These are phyloP conservation scores for Sphenodon punctatus DNA, from an alignment of 2,797 vertebrate genomes.

Conservation along the genomic window DNA sequence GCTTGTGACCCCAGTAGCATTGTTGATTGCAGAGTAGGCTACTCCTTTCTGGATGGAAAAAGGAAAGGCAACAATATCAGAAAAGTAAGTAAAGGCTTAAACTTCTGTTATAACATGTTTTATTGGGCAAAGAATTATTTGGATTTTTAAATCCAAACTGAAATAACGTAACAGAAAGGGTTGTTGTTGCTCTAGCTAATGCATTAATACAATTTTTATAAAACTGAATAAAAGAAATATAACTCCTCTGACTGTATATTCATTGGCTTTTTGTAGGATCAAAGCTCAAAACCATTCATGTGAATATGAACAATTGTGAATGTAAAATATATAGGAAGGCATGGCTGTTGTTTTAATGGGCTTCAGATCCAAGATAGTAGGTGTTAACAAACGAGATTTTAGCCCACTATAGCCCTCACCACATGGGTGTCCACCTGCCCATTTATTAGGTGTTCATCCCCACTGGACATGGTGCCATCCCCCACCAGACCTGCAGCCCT, in stretches of 20 bases:
- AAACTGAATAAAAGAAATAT: neutral
- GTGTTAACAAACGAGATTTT: no score
- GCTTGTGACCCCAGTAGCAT: neutral
- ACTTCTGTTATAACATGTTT: neutral
- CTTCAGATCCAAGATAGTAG: neutral
- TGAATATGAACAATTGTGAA: neutral
- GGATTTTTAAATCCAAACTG: neutral
- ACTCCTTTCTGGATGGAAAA: neutral
- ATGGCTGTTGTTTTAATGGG: neutral
- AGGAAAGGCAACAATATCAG: neutral
- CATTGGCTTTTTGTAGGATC: neutral
- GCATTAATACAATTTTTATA: neutral
- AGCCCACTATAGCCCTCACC: no score
- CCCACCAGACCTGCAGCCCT: no score
- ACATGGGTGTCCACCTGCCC: no score
- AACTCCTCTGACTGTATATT: neutral
- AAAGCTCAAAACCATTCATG: neutral
- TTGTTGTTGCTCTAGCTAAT: neutral
- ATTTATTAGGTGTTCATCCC: no score
- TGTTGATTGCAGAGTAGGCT: neutral
- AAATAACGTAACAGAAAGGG: neutral
- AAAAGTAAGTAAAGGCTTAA: neutral
- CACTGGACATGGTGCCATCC: no score
- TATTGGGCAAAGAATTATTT: neutral
- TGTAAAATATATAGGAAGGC: neutral